Percentiles rank a stretch among this genome's conserved stretches.
Evolutionary conservation across 2,888 invertebrate genomes (phyloP).

Genomic region (Drosophila imparisetae): DNA sequence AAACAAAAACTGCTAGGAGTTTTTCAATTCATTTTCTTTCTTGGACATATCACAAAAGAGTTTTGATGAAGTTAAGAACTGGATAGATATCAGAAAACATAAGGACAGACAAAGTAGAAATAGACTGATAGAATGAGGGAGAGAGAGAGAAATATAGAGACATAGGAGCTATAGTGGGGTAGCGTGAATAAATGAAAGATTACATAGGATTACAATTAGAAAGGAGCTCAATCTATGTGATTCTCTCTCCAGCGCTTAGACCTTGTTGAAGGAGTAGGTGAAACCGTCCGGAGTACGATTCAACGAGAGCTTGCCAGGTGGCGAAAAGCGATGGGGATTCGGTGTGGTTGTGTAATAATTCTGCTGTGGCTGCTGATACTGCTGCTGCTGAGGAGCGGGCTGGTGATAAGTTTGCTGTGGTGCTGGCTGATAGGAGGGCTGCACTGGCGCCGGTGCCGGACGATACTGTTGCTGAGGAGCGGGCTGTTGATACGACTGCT

Average conservation of each 20-base stretch:
- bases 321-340: constrained; percentile 91
- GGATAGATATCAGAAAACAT: constrained; percentile 33
- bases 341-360: constrained; percentile 87
- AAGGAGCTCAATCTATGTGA: constrained; percentile 72
- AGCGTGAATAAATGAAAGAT: constrained; percentile 34
- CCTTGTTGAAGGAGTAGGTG: constrained; percentile 93
- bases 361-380: constrained; percentile 76
- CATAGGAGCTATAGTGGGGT: constrained; percentile 21
- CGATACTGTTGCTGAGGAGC: constrained; percentile 83
- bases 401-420: constrained; percentile 85
- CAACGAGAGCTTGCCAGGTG: constrained; percentile 93
- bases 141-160: constrained; percentile 18
- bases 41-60: constrained; percentile 78
- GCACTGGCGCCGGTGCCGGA: constrained; percentile 75
- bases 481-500: constrained; percentile 82
- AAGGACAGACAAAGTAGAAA: constrained; percentile 17
- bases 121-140: constrained; percentile 23
- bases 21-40: constrained; percentile 58
- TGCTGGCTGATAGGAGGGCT: constrained; percentile 80
- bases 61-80: constrained; percentile 72
- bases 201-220: constrained; percentile 60
- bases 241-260: constrained; percentile 78
- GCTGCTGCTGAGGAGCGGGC: constrained; percentile 85
- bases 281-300: constrained; percentile 95
- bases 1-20: constrained; percentile 51